phyloP scores from a whole-genome alignment of 2,113 vertebrate genomes.

The Poeciliopsis occidentalis region DNA sequence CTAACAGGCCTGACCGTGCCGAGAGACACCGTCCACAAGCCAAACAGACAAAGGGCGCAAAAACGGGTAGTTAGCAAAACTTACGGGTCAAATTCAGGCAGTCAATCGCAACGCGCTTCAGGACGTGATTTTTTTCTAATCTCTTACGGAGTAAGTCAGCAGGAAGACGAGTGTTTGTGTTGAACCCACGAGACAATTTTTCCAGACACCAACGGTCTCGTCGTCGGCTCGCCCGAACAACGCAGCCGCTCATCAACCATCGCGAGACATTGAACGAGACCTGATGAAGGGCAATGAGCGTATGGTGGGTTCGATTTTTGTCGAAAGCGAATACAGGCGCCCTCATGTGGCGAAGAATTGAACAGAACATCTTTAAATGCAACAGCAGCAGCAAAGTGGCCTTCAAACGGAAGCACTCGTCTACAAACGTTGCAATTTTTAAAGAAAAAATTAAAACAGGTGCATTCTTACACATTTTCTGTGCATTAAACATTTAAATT shows the following conservation, averaged over 20 bases:
- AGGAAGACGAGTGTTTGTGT: slow-evolving; percentile 35
- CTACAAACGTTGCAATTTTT: no score
- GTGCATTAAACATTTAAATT: no score
- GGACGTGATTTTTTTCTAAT: slow-evolving; percentile 12
- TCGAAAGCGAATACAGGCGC: slow-evolving; percentile 11
- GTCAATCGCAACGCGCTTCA: slow-evolving; percentile 19
- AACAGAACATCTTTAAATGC: not conserved
- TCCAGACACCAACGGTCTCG: slow-evolving; percentile 75
- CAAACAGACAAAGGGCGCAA: slow-evolving; percentile 43
- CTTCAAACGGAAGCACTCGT: not conserved
- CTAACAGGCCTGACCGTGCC: slow-evolving; percentile 68
- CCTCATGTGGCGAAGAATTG: not conserved
- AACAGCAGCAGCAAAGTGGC: no score
- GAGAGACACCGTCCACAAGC: slow-evolving; percentile 54
- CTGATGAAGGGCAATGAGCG: not conserved
- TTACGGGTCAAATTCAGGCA: slow-evolving; percentile 64
- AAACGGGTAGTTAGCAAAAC: slow-evolving; percentile 61
- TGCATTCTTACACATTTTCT: no score
- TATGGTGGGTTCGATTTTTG: not conserved
- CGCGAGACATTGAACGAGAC: slow-evolving; percentile 58
- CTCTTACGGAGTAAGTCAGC: slow-evolving; percentile 30
- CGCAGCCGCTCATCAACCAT: slow-evolving; percentile 67
- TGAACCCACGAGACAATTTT: slow-evolving; percentile 74
- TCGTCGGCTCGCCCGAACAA: slow-evolving; percentile 78
- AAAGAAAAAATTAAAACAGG: no score